Evolutionary conservation across 2,888 invertebrate genomes (phyloP).

Genomic region (Arrhopalites spinosus): DNA sequence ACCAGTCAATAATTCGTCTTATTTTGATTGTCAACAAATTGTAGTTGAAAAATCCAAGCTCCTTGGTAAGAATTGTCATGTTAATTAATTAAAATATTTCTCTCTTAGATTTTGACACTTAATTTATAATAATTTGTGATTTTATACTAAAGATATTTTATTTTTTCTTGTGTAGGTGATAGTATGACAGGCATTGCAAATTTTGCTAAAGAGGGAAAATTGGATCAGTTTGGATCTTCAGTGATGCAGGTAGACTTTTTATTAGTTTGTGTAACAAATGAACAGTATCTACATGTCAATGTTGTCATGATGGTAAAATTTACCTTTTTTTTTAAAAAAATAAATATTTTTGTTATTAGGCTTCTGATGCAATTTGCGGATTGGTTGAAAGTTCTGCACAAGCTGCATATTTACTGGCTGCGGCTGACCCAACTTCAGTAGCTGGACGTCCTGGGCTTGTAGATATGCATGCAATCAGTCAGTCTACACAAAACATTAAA

Average conservation of each 20-base stretch:
- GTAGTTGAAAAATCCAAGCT: constrained; percentile 87
- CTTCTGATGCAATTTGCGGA: constrained; percentile 86
- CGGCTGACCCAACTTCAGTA: constrained; percentile 86
- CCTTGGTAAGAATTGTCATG: constrained; percentile 64
- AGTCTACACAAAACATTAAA: constrained; percentile 88
- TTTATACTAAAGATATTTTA: constrained; percentile 3
- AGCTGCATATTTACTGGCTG: constrained; percentile 92
- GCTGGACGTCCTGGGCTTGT: constrained; percentile 87
- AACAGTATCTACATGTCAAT: too few relatives aligned
- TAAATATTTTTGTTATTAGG: too few relatives aligned
- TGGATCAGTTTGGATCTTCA: constrained; percentile 81
- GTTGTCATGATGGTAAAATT: too few relatives aligned
- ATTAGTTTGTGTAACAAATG: too few relatives aligned
- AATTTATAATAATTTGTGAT: constrained; percentile 19
- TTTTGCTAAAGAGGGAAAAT: constrained; percentile 84
- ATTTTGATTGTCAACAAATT: constrained; percentile 90
- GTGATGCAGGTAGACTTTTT: too few relatives aligned
- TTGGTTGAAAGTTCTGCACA: constrained; percentile 92
- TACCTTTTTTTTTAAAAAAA: too few relatives aligned
- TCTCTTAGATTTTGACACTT: background rate
- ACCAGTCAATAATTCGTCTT: constrained; percentile 84
- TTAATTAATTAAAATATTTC: background rate
- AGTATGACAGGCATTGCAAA: constrained; percentile 95
- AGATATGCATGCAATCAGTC: constrained; percentile 83
- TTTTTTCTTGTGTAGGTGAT: constrained; percentile 65